Evolutionary conservation across 2,113 vertebrate genomes (phyloP).

Genomic region (Lagopus leucura): DNA sequence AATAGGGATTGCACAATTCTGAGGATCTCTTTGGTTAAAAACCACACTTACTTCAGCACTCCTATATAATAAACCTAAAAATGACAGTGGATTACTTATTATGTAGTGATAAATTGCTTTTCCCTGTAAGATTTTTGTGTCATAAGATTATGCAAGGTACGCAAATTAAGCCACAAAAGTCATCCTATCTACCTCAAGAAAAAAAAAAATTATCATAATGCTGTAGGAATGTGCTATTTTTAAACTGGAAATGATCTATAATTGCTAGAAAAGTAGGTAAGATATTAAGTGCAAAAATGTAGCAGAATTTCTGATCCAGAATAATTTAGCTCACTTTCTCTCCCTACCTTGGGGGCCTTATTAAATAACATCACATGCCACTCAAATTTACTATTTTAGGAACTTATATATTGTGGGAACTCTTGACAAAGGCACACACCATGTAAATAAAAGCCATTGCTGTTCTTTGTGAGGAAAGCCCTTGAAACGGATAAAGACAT

Average conservation of each 20-base stretch:
- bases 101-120: neutral
- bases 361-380: neutral
- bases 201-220: neutral
- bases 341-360: neutral
- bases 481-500: neutral
- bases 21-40: neutral
- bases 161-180: neutral
- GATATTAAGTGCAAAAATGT: neutral
- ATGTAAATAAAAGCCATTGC: neutral
- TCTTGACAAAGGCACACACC: neutral
- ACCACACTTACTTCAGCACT: neutral
- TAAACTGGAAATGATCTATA: neutral
- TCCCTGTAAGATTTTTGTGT: neutral
- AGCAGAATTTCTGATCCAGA: neutral
- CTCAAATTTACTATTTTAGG: neutral
- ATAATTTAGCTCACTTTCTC: neutral
- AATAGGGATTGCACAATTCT: neutral
- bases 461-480: neutral
- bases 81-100: neutral
- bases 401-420: neutral
- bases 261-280: conserved; percentile 18
- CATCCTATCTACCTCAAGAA: neutral
- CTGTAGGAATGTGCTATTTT: neutral
- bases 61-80: neutral
- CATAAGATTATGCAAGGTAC: neutral